A percentile compares a stretch with the other conserved stretches of the same genome.
Evolutionary conservation across 2,113 vertebrate genomes (phyloP).

Genomic region (Sula dactylatra): DNA sequence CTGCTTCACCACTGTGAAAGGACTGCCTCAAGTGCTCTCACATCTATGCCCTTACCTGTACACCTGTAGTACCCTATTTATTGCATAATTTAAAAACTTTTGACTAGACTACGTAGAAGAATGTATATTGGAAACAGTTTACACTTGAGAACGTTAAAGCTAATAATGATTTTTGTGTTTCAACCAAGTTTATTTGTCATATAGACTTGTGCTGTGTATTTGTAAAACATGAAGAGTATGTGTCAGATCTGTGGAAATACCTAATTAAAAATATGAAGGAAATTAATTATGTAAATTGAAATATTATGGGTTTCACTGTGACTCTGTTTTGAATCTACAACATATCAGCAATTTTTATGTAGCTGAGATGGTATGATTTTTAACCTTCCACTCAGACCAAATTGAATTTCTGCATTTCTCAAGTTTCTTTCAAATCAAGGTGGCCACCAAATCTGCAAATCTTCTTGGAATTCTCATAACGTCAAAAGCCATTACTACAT

Average conservation of each 20-base stretch:
- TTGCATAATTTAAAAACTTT: not conserved
- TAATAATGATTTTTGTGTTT: not conserved
- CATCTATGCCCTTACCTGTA: rapidly evolving
- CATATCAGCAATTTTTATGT: not conserved
- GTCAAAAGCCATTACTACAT: not conserved
- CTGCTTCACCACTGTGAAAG: not conserved
- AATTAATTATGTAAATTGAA: not conserved
- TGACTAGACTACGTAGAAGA: not conserved
- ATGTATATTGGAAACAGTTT: not conserved
- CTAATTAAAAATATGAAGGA: not conserved
- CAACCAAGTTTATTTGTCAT: not conserved
- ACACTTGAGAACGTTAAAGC: not conserved
- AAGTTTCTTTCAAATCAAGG: not conserved
- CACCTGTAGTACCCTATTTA: not conserved
- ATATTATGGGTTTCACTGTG: not conserved
- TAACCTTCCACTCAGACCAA: not conserved
- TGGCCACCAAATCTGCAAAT: not conserved
- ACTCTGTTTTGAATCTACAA: not conserved
- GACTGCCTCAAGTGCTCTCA: not conserved
- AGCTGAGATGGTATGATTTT: not conserved
- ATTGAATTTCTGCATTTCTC: not conserved
- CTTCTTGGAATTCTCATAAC: not conserved
- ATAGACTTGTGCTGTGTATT: not conserved
- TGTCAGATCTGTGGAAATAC: not conserved
- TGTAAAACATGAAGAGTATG: not conserved